Conservation (phyloP, 1,140 invertebrate genomes). For the Physella acuta region DNA sequence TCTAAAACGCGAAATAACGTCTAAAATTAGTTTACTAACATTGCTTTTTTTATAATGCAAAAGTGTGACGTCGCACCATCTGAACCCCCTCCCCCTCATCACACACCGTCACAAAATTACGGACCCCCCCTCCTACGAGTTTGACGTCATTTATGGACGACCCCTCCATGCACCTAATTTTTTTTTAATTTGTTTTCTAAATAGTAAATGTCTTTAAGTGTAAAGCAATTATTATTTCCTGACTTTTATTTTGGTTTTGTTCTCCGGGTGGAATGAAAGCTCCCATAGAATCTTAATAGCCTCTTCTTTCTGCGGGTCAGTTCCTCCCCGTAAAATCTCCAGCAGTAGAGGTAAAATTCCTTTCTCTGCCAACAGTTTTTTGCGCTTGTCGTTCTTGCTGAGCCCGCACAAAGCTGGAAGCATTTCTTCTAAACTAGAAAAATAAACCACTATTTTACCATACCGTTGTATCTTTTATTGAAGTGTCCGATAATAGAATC, state of each 20-base stretch:
- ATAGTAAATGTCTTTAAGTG: neutral
- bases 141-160: no score
- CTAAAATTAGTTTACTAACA: no score
- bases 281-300: constrained; percentile 7
- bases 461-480: no score
- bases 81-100: no score
- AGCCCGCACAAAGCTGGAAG: constrained; percentile 8
- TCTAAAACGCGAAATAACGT: no score
- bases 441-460: no score
- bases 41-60: no score
- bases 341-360: neutral
- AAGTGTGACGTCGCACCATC: no score
- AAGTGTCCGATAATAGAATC: no score
- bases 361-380: constrained; percentile 19
- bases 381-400: constrained; percentile 13
- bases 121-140: no score
- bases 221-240: neutral
- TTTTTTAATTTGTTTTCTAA: neutral
- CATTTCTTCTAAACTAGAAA: constrained; percentile 11
- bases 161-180: neutral
- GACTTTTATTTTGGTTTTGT: constrained; percentile 16
- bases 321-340: neutral
- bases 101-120: no score
- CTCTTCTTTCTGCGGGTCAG: neutral
- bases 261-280: constrained; percentile 14